A percentile compares a stretch with the other conserved stretches of the same genome.
Conservation (phyloP, 2,797 vertebrate genomes). For the Chromobotia macracanthus region DNA sequence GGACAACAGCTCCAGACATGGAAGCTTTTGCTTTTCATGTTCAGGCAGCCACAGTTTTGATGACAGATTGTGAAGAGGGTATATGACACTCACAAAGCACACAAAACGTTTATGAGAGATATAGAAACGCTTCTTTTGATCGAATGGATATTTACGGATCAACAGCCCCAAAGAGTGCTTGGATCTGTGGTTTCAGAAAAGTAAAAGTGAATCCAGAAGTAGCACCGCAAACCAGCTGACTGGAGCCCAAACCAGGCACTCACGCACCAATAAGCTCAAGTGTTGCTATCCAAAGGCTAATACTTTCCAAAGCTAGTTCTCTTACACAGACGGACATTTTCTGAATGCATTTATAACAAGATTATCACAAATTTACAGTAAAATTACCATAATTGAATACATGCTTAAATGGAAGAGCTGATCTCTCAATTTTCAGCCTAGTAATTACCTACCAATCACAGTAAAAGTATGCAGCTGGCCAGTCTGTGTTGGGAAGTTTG, state of each 20-base stretch:
- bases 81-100: slow-evolving; percentile 30
- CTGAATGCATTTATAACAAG: not conserved
- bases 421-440: too few species aligned
- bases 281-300: not conserved
- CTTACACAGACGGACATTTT: slow-evolving; percentile 4
- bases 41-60: not conserved
- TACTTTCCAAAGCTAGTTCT: not conserved
- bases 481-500: slow-evolving; percentile 38
- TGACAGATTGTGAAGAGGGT: slow-evolving; percentile 2
- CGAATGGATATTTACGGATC: not conserved
- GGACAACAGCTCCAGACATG: not conserved
- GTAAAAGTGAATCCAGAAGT: slow-evolving; percentile 30
- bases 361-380: not conserved
- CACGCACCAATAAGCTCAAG: slow-evolving; percentile 4
- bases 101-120: slow-evolving; percentile 35
- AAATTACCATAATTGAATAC: not conserved
- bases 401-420: not conserved
- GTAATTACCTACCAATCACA: too few species aligned
- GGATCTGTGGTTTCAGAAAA: slow-evolving; percentile 19
- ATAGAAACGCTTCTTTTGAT: slow-evolving; percentile 8
- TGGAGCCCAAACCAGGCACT: slow-evolving; percentile 35
- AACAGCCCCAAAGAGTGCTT: slow-evolving; percentile 1
- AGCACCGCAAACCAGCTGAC: slow-evolving; percentile 43
- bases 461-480: too few species aligned
- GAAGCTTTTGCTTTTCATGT: not conserved